Evolutionary conservation across 2,888 invertebrate species (phyloP).

Genomic region (Synergus japonicus): DNA sequence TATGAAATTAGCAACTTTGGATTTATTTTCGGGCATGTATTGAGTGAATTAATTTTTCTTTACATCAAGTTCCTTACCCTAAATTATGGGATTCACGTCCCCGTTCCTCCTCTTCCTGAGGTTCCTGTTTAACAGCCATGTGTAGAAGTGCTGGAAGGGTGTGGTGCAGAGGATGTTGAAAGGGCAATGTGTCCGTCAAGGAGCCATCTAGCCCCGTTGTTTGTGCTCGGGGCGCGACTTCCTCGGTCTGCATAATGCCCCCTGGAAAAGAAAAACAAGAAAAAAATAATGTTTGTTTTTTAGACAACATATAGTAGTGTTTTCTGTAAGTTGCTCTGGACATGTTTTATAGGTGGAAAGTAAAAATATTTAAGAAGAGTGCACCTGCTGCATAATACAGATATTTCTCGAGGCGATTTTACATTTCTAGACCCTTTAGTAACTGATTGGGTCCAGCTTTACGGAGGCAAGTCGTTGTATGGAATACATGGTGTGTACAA

Average conservation of each 20-base stretch:
- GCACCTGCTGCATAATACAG: slow-evolving; percentile 26
- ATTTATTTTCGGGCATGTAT: not conserved
- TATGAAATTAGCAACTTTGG: not conserved
- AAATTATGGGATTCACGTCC: slow-evolving; percentile 64
- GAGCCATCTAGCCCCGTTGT: slow-evolving; percentile 72
- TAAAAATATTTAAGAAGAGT: slow-evolving; percentile 12
- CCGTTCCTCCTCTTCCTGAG: slow-evolving; percentile 73
- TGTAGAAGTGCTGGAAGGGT: slow-evolving; percentile 67
- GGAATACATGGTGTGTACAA: slow-evolving; percentile 30
- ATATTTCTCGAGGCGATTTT: slow-evolving; percentile 38
- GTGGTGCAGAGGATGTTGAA: slow-evolving; percentile 68
- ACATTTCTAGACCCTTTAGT: slow-evolving; percentile 20
- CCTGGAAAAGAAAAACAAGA: slow-evolving; percentile 62
- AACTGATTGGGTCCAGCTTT: slow-evolving; percentile 30
- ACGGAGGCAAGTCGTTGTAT: slow-evolving; percentile 14
- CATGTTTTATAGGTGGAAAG: not conserved
- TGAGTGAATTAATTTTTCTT: not conserved
- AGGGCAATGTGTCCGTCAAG: slow-evolving; percentile 63
- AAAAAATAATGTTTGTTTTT: not conserved
- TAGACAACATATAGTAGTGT: not conserved
- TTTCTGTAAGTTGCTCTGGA: not conserved
- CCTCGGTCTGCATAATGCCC: slow-evolving; percentile 78
- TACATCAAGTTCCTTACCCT: slow-evolving; percentile 61
- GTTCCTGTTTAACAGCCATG: slow-evolving; percentile 77
- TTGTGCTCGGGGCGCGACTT: slow-evolving; percentile 75